Base-by-base conservation (phyloP, 2,797 vertebrate genomes). In the Lycodopsis pacificus region DNA sequence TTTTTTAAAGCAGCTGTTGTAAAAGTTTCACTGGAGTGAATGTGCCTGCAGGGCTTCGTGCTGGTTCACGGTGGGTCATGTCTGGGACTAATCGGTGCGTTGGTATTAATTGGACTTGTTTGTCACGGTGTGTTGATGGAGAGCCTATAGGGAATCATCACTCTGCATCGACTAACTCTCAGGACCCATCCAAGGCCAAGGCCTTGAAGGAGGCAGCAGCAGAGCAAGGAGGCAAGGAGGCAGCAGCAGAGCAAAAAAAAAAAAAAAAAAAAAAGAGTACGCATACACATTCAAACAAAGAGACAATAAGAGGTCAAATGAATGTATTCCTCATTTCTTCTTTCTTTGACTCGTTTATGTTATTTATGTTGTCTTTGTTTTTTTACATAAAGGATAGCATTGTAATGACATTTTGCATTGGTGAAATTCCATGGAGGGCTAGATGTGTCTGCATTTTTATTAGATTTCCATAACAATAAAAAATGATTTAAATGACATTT, bases 141-240 rank as follows among this genome's bases (percentile, higher is more conserved):
- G 78, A 76, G 70, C 74, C 46, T 1, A 10, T 1, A 10, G 61
- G 63, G 56, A 82, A 86, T 79, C 63, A 67, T 51, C 56, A 54
- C 75, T 76, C 76, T 74, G 73, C 56, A 77, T 79, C 76, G 72
- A 91, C 89, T 85, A 88, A 83, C 66, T 75, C 77, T 89, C 68
- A 76, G 69, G 76, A 80, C 71, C 82, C 78, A 85, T 91, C 64
- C 57, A 44, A 57, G 71, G 56, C 59, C 58, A 76, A 79, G 73
- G 76, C 17, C 46, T 59, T 79, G 61, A 32, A 58, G 38, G 44
- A 62, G 53, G 56, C 19, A 27, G 58, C 20, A 32, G 51, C 38
- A 46, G 44, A 17, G 17, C 4, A 46, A 46, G n/a, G n/a, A n/a
- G n/a, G n/a, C n/a, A 30, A 58, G 38, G 44, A 62, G 53, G 56